Percentiles rank a stretch among this genome's conserved stretches.
These are phyloP conservation scores for Xenentodon cancila DNA, from an alignment of 2,797 vertebrate genomes.

Conservation along the genomic window DNA sequence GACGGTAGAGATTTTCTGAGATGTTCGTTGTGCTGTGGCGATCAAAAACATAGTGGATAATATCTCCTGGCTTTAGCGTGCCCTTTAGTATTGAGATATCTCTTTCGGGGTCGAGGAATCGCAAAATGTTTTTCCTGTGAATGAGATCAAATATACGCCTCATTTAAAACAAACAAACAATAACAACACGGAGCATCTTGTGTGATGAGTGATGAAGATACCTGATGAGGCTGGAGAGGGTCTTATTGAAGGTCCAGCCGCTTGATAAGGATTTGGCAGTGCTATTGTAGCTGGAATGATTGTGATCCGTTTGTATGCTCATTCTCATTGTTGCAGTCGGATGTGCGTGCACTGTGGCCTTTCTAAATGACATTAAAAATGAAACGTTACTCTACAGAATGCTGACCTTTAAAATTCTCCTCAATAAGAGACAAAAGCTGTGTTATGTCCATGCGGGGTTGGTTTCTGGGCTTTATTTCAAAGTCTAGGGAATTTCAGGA, in stretches of 20 bases:
- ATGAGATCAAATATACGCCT: neutral
- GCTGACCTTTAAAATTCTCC: conserved; percentile 4
- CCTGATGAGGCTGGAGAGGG: conserved; percentile 82
- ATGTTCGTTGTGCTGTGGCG: conserved; percentile 96
- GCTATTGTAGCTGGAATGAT: conserved; percentile 24
- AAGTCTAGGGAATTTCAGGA: neutral
- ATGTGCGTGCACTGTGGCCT: conserved; percentile 32
- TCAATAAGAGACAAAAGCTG: neutral
- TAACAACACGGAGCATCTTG: neutral
- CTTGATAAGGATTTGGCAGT: conserved; percentile 48
- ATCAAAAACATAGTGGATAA: conserved; percentile 96
- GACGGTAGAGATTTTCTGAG: conserved; percentile 92
- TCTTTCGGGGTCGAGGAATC: conserved; percentile 94
- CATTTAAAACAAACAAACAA: neutral
- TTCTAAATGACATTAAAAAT: conserved; percentile 50
- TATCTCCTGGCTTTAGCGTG: conserved; percentile 91
- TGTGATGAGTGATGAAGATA: conserved; percentile 20
- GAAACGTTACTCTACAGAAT: neutral
- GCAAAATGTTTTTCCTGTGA: conserved; percentile 92
- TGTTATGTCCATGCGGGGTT: neutral
- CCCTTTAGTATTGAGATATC: conserved; percentile 97
- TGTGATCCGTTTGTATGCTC: conserved; percentile 11
- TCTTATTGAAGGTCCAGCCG: conserved; percentile 81
- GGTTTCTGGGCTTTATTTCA: neutral
- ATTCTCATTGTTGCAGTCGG: conserved; percentile 44